These are phyloP conservation scores for Thalassoma bifasciatum DNA, from an alignment of 2,113 vertebrate genomes.

Conservation along the genomic window DNA sequence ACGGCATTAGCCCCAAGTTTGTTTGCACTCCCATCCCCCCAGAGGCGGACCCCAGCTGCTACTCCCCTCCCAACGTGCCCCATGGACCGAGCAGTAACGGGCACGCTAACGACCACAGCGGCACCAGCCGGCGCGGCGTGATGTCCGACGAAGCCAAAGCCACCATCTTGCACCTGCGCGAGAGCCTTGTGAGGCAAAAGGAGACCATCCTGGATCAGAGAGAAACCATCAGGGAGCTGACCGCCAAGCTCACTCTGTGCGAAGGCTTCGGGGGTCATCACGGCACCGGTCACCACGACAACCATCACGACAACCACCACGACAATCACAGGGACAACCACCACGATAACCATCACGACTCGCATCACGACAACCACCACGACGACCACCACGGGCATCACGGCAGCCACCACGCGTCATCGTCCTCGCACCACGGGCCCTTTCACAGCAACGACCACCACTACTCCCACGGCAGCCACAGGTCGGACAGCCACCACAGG, in stretches of 20 bases:
- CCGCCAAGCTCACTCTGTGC: conserved; percentile 85
- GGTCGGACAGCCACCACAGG: conserved; percentile 68
- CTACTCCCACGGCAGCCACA: conserved; percentile 68
- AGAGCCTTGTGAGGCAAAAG: conserved; percentile 87
- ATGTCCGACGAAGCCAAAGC: conserved; percentile 87
- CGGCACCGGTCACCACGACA: conserved; percentile 61
- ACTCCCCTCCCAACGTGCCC: conserved; percentile 68
- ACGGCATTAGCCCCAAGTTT: conserved; percentile 82
- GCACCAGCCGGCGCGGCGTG: conserved; percentile 50
- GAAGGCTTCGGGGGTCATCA: conserved; percentile 81
- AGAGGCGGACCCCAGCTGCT: conserved; percentile 84
- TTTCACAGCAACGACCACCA: conserved; percentile 67
- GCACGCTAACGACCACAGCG: conserved; percentile 51
- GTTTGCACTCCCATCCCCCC: conserved; percentile 86
- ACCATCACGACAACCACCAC: conserved; percentile 34
- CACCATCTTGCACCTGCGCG: conserved; percentile 85
- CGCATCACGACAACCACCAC: conserved; percentile 54
- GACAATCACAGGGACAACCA: conserved; percentile 48
- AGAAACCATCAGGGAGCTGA: conserved; percentile 87
- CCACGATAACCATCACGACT: conserved; percentile 39
- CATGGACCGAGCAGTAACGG: conserved; percentile 61
- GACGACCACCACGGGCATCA: conserved; percentile 63
- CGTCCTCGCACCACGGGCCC: conserved; percentile 54
- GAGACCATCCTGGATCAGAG: conserved; percentile 88
- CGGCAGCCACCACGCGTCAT: conserved; percentile 49